Conservation (phyloP, 2,888 invertebrate genomes). For the Athrips mouffetella region DNA sequence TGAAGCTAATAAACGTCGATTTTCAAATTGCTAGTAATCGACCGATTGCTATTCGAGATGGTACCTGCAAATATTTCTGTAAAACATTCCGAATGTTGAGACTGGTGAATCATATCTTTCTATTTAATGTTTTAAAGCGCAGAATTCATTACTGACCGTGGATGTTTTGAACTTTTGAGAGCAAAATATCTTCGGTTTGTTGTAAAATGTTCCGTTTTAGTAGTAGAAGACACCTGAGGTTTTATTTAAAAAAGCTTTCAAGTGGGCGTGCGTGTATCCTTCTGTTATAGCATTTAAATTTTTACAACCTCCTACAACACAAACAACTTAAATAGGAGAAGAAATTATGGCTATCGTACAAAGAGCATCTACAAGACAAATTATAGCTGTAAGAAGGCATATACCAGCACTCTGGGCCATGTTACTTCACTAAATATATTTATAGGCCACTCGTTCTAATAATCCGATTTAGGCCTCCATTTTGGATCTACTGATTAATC, state of each 20-base stretch:
- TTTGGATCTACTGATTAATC: slow-evolving; percentile 49
- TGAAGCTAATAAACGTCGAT: slow-evolving; percentile 44
- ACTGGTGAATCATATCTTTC: background rate
- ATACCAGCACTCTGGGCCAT: slow-evolving; percentile 14
- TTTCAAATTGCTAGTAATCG: slow-evolving; percentile 44
- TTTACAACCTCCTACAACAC: no score
- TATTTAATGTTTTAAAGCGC: background rate
- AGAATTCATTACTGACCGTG: no score
- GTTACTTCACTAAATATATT: slow-evolving; percentile 29
- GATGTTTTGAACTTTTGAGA: no score
- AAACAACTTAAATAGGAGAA: no score
- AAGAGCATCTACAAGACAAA: slow-evolving; percentile 34
- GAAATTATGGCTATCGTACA: no score
- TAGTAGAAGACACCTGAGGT: no score
- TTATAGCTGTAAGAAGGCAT: slow-evolving; percentile 31
- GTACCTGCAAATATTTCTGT: slow-evolving; percentile 42
- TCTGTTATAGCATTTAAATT: no score
- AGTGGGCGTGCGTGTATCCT: no score
- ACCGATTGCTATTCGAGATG: slow-evolving; percentile 26
- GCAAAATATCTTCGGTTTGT: no score
- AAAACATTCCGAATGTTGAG: background rate
- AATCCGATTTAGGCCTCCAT: slow-evolving; percentile 50
- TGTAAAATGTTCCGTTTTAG: no score
- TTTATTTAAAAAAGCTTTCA: no score
- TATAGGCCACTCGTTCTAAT: slow-evolving; percentile 44